A percentile compares a stretch with the other conserved stretches of the same genome.
Conservation (phyloP, 1,140 invertebrate species). For the Drosophila gunungcola region DNA sequence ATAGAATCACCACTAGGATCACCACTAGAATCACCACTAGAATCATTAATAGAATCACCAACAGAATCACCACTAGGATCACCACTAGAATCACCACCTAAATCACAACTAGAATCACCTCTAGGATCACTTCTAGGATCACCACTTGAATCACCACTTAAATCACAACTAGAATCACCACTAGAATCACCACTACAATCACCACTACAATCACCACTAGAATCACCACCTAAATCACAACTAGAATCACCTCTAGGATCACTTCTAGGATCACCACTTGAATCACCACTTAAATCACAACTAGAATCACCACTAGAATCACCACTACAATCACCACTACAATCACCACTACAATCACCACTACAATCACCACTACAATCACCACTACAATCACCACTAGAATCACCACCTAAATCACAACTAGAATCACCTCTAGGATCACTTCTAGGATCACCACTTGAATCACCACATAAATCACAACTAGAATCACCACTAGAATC, state of each 20-base stretch:
- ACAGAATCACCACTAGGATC: no score
- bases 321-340: neutral
- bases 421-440: neutral
- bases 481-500: neutral
- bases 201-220: no score
- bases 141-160: neutral
- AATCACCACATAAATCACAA: neutral
- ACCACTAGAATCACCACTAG: accelerated
- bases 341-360: no score
- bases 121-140: neutral
- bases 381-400: no score
- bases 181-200: neutral
- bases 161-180: neutral
- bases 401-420: neutral
- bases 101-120: neutral
- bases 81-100: neutral
- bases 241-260: neutral
- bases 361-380: neutral
- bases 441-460: neutral
- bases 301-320: neutral
- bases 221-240: neutral
- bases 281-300: neutral
- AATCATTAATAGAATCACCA: neutral
- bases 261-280: no score
- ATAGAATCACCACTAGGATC: neutral